Evolutionary conservation across 1,140 invertebrate species (phyloP), one percentile per base, ranked within the genome.

Genomic region (Drosophila albomicans): DNA sequence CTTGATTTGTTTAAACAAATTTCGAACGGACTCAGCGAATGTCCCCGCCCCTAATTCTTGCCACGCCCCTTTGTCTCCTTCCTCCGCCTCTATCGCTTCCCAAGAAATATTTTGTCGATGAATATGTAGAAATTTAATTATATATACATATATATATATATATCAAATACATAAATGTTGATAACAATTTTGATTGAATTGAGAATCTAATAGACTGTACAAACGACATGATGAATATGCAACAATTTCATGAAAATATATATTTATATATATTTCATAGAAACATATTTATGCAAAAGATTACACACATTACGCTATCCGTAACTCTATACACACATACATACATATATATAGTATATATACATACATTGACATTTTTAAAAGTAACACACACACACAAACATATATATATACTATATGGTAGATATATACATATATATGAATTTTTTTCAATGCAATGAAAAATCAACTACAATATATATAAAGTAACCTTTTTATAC

Each of bases 171-270:
- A 38, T 38, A 38, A 7, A 90, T 90, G 79, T 90, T 87, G 82
- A 86, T 90, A 86, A 90, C 78, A 75, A 82, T 90, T 87, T 90
- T 81, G 68, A 86, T 82, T 90, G 79, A 90, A 90, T 90, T 90
- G 81, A 90, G 87, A 90, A 90, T 90, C 87, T 86, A 90, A 90
- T 86, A 86, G 82, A 90, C 87, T 90, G 87, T 90, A 81, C 82
- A 90, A 89, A 78, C 51, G 16, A 54, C 28, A 54, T 30, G 28
- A 89, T 73, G 59, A 78, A 81, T 72, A 82, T 71, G 79, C 52
- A 84, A 72, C 38, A 84, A 81, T 84, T 89, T 89, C 81, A 81
- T 84, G 73, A 79, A 82, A 79, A 82, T 65, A 75, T 86, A 87
- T 79, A 75, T 69, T 54, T 79, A 82, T 67, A 71, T 88, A 88